Percentiles rank a stretch among this genome's conserved stretches.
These are phyloP conservation scores for Datnioides undecimradiatus DNA, from an alignment of 2,113 vertebrate species.

Conservation along the genomic window DNA sequence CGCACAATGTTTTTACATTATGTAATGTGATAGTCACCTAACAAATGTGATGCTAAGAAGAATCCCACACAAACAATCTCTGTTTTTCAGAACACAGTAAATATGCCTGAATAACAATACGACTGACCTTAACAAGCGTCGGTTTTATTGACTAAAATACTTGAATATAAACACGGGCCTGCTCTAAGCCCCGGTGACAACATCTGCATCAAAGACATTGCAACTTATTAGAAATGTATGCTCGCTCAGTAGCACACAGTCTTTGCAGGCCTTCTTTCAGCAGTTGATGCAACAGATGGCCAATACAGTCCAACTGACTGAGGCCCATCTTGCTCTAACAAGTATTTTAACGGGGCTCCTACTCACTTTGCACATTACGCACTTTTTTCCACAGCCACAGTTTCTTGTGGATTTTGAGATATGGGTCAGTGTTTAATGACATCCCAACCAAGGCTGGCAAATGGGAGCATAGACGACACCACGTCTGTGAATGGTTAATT, in stretches of 20 bases:
- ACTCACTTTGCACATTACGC: conserved; percentile 54
- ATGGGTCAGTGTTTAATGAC: conserved; percentile 36
- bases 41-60: not conserved
- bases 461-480: not conserved
- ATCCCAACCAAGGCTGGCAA: not conserved
- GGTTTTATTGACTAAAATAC: not conserved
- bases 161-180: not conserved
- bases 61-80: not conserved
- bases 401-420: conserved; percentile 22
- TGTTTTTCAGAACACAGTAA: not conserved
- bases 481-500: not conserved
- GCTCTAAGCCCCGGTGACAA: not conserved
- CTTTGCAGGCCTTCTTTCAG: conserved; percentile 13
- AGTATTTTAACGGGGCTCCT: conserved; percentile 53
- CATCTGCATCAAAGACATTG: not conserved
- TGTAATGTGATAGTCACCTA: not conserved
- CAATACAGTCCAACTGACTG: conserved; percentile 20
- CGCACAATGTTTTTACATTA: conserved; percentile 31
- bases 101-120: not conserved
- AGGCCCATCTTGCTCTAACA: conserved; percentile 45
- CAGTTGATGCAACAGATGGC: conserved; percentile 67
- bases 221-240: conserved; percentile 3
- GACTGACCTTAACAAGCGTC: not conserved
- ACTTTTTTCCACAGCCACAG: not conserved
- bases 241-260: not conserved